Evolutionary conservation across 2,888 invertebrate genomes (phyloP).

Genomic region (Cylloceria caligata): DNA sequence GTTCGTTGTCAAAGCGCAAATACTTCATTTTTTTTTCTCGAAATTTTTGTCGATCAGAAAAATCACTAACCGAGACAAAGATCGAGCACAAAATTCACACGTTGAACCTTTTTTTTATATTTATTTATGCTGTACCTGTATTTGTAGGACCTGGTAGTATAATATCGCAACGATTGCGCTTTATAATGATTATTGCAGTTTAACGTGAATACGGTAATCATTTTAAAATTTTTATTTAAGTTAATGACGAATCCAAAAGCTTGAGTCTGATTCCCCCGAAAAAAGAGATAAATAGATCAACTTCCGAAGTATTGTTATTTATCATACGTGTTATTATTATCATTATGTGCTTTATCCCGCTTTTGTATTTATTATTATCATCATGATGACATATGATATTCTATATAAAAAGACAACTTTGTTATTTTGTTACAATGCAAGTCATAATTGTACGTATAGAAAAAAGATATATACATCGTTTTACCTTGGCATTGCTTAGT

Average conservation of each 20-base stretch:
- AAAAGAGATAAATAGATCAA: constrained; percentile 21
- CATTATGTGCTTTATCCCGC: constrained; percentile 36
- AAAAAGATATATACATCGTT: constrained; percentile 45
- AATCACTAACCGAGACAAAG: background rate
- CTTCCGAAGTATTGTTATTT: constrained; percentile 38
- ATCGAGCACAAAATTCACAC: constrained; percentile 7
- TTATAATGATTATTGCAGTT: constrained; percentile 10
- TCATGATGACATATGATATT: constrained; percentile 30
- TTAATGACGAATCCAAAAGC: constrained; percentile 26
- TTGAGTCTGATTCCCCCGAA: constrained; percentile 24
- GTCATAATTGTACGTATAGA: constrained; percentile 48
- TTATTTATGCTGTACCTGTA: constrained; percentile 14
- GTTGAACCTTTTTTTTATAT: background rate
- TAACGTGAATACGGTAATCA: background rate
- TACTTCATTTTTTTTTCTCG: background rate
- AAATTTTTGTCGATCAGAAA: background rate
- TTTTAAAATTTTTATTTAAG: background rate
- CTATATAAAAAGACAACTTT: constrained; percentile 27
- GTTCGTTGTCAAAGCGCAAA: constrained; percentile 15
- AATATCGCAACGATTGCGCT: background rate
- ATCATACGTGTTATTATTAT: constrained; percentile 23
- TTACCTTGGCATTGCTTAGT: constrained; percentile 22
- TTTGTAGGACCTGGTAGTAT: background rate
- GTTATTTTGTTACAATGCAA: constrained; percentile 42
- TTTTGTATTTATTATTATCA: constrained; percentile 61